A percentile compares a stretch with the other conserved stretches of the same genome.
These are phyloP conservation scores for Leucopsar rothschildi DNA, from an alignment of 2,113 vertebrate species.

Conservation along the genomic window DNA sequence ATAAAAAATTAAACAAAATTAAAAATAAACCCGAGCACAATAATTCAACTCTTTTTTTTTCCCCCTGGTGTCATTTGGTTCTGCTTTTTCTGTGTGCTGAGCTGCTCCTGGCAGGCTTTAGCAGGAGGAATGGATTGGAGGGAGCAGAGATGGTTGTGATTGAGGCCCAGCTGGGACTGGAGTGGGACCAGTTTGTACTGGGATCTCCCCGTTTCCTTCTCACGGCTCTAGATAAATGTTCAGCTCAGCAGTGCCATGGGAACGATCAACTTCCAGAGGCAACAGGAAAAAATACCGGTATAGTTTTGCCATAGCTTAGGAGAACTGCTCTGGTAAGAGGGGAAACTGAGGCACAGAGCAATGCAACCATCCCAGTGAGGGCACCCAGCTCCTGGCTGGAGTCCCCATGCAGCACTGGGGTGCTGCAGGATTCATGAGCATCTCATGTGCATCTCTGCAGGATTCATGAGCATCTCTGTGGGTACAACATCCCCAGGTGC, in stretches of 20 bases:
- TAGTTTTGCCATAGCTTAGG: neutral
- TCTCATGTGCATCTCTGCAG: fast-evolving
- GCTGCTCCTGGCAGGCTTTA: neutral
- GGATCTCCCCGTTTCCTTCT: neutral
- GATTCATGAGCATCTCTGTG: fast-evolving
- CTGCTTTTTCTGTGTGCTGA: neutral
- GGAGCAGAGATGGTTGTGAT: neutral
- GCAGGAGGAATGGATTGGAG: neutral
- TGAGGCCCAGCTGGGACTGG: neutral
- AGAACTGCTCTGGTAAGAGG: neutral
- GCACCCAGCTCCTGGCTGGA: neutral
- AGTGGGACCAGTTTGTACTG: neutral
- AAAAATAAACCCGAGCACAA: neutral
- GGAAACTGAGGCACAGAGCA: neutral
- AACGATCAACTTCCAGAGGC: neutral
- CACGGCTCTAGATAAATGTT: neutral
- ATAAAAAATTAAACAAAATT: neutral
- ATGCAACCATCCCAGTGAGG: fast-evolving
- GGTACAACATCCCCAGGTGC: fast-evolving
- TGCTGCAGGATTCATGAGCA: fast-evolving
- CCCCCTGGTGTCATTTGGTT: neutral
- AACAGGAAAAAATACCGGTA: neutral
- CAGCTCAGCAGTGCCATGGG: neutral
- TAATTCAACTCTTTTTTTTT: neutral
- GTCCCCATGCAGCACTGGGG: fast-evolving